Conservation (phyloP, 1,140 invertebrate species). For the Drosophila bocki region DNA sequence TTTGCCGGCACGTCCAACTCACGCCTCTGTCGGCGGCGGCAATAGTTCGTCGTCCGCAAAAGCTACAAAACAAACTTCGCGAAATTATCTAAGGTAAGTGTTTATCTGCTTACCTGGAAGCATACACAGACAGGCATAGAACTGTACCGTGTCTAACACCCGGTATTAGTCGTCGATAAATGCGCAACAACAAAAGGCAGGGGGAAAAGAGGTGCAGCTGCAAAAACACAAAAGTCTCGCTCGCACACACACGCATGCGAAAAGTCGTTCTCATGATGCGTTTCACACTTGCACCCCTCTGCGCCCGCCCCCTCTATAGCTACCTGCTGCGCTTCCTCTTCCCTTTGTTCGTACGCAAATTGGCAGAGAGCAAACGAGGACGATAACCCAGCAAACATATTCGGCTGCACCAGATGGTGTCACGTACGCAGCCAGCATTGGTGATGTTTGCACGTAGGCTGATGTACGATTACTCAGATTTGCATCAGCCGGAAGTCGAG, state of each 20-base stretch:
- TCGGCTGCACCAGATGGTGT: slow-evolving; percentile 43
- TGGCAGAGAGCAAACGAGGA: slow-evolving; percentile 68
- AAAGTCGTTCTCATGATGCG: slow-evolving; percentile 55
- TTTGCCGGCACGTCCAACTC: slow-evolving; percentile 70
- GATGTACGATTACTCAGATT: slow-evolving; percentile 3
- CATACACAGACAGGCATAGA: slow-evolving; percentile 5
- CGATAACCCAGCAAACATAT: slow-evolving; percentile 76
- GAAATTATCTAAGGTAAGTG: slow-evolving; percentile 85
- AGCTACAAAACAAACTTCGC: slow-evolving; percentile 79
- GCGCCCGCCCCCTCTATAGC: slow-evolving; percentile 10
- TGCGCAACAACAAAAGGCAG: slow-evolving; percentile 32
- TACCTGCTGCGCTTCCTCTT: slow-evolving; percentile 60
- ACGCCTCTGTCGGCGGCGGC: slow-evolving; percentile 55
- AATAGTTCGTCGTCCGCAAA: slow-evolving; percentile 80
- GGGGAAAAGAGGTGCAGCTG: slow-evolving; percentile 47
- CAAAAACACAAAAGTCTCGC: slow-evolving; percentile 32
- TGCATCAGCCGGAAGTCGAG: slow-evolving; percentile 14
- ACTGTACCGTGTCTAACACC: slow-evolving; percentile 37
- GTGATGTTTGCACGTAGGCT: slow-evolving; percentile 3
- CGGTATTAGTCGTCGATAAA: slow-evolving; percentile 46
- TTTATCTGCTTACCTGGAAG: slow-evolving; percentile 36
- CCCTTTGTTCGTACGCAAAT: slow-evolving; percentile 68
- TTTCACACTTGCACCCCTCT: slow-evolving; percentile 27
- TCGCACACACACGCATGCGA: slow-evolving; percentile 5
- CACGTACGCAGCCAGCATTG: slow-evolving; percentile 61